A percentile compares a stretch with the other conserved stretches of the same genome.
Conservation (phyloP, 1,140 invertebrate species). For the Aradophagus sp. region DNA sequence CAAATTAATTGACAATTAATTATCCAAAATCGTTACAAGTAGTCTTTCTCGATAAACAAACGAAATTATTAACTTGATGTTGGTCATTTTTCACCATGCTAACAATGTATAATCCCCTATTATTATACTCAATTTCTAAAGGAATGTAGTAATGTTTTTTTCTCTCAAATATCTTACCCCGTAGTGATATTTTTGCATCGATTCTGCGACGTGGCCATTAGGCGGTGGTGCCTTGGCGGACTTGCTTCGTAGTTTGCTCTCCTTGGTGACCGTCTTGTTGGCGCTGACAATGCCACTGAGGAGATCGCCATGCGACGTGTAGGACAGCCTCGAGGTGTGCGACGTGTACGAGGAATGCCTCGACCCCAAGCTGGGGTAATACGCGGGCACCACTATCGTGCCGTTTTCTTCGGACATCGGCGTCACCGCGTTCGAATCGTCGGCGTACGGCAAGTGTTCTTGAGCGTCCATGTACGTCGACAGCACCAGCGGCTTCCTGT, state of each 20-base stretch:
- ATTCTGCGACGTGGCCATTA: constrained; percentile 78
- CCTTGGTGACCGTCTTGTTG: constrained; percentile 85
- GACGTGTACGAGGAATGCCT: constrained; percentile 95
- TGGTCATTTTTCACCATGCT: too few species aligned
- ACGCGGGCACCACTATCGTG: constrained; percentile 92
- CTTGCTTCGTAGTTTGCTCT: constrained; percentile 84
- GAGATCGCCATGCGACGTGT: constrained; percentile 94
- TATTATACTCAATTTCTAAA: too few species aligned
- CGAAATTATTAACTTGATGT: too few species aligned
- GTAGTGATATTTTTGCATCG: constrained; percentile 82
- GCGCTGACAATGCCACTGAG: constrained; percentile 82
- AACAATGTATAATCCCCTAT: too few species aligned
- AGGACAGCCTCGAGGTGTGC: constrained; percentile 91
- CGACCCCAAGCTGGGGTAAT: constrained; percentile 88
- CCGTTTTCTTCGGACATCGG: constrained; percentile 98
- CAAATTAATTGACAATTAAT: not conserved
- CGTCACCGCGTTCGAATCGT: constrained; percentile 97
- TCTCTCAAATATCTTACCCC: too few species aligned
- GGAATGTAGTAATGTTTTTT: too few species aligned
- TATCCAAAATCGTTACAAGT: too few species aligned
- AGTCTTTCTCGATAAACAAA: too few species aligned
- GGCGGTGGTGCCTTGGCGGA: constrained; percentile 81
- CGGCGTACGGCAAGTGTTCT: constrained; percentile 96
- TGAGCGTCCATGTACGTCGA: constrained; percentile 96
- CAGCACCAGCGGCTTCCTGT: constrained; percentile 93